phyloP scores from a whole-genome alignment of 2,888 invertebrate genomes.

The Euproctis similis region DNA sequence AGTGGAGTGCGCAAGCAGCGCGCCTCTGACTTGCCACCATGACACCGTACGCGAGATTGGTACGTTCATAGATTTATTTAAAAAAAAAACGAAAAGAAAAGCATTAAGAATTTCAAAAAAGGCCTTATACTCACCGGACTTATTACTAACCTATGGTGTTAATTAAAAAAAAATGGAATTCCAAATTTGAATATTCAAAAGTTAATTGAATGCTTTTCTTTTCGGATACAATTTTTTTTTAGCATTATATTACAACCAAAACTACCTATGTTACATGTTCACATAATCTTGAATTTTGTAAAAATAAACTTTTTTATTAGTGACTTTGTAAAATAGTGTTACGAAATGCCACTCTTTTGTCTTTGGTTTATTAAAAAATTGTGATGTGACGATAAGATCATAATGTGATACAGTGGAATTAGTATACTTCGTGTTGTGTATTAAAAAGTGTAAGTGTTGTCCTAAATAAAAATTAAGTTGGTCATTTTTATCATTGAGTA shows the following conservation, averaged over 20 bases:
- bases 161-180: neutral
- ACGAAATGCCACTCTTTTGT: constrained; percentile 44
- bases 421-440: too few relatives aligned
- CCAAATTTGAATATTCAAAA: neutral
- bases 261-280: too few relatives aligned
- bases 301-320: too few relatives aligned
- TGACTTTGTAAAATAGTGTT: constrained; percentile 26
- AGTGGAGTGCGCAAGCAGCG: constrained; percentile 50
- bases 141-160: too few relatives aligned
- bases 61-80: constrained; percentile 42
- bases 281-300: too few relatives aligned
- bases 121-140: too few relatives aligned
- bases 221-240: neutral
- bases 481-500: too few relatives aligned
- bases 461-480: too few relatives aligned
- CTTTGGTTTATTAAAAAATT: constrained; percentile 20
- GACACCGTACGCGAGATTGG: constrained; percentile 62
- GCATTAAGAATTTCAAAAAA: constrained; percentile 1
- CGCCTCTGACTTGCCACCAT: constrained; percentile 65
- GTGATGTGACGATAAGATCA: constrained; percentile 19
- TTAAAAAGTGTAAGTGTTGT: too few relatives aligned
- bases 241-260: too few relatives aligned
- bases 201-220: neutral
- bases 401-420: neutral
- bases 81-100: constrained; percentile 7